Evolutionary conservation across 2,888 invertebrate species (phyloP).

Genomic region (Drosophila cracens): DNA sequence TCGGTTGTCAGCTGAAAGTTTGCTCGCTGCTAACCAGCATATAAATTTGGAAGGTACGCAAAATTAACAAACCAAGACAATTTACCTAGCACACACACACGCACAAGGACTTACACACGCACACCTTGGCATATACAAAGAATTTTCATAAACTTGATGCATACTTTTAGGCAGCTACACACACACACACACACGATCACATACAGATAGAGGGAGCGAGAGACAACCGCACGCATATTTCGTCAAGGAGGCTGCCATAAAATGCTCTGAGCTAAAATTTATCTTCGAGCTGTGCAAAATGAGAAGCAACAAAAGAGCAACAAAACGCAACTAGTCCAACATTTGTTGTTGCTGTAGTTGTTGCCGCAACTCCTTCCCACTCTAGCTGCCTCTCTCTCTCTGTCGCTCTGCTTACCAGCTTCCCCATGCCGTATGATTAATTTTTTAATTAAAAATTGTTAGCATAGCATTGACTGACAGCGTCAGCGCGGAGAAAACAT

Average conservation of each 20-base stretch:
- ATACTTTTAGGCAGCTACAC: constrained; percentile 55
- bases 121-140: constrained; percentile 63
- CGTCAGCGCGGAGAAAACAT: constrained; percentile 8
- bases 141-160: constrained; percentile 78
- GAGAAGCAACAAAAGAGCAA: constrained; percentile 10
- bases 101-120: constrained; percentile 9
- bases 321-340: constrained; percentile 38
- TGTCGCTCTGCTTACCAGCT: not conserved
- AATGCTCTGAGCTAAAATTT: constrained; percentile 62
- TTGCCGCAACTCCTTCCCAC: not conserved
- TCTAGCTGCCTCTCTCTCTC: not conserved
- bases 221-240: constrained; percentile 69
- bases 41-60: constrained; percentile 70
- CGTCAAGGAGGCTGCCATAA: constrained; percentile 65
- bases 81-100: constrained; percentile 44
- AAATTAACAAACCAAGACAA: constrained; percentile 75
- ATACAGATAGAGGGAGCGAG: not conserved
- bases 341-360: constrained; percentile 9
- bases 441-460: constrained; percentile 73
- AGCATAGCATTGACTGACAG: constrained; percentile 39
- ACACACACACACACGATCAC: not conserved
- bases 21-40: constrained; percentile 67
- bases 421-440: constrained; percentile 56
- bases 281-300: constrained; percentile 45
- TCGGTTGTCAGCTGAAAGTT: constrained; percentile 60